These are phyloP conservation scores for Tiliacea citrago DNA, from an alignment of 2,888 invertebrate genomes.

Conservation along the genomic window DNA sequence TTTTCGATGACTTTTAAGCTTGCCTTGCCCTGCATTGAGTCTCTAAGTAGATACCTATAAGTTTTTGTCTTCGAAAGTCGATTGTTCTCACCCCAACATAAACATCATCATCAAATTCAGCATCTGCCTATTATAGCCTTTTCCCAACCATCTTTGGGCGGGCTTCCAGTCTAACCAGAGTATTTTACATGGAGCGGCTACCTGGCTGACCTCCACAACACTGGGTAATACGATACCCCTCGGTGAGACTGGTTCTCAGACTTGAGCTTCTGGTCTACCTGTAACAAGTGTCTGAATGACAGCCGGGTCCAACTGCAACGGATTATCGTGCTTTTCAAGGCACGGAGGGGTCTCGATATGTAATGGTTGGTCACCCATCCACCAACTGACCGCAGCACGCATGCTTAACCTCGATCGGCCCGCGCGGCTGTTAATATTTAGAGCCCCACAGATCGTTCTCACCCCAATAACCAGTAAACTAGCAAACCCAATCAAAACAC, in stretches of 20 bases:
- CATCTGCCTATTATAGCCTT: too few species aligned
- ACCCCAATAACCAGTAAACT: constrained; percentile 23
- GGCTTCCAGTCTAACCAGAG: too few species aligned
- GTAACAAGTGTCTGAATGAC: not conserved
- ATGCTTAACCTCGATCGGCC: not conserved
- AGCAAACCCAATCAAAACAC: constrained; percentile 43
- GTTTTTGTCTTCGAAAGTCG: too few species aligned
- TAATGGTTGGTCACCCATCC: not conserved
- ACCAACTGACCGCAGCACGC: not conserved
- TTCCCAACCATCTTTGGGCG: too few species aligned
- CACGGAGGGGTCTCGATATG: not conserved
- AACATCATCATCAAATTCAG: too few species aligned
- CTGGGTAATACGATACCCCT: too few species aligned
- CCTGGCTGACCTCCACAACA: too few species aligned
- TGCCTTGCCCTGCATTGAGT: too few species aligned
- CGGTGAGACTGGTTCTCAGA: not conserved
- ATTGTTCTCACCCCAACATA: too few species aligned
- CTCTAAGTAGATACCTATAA: too few species aligned
- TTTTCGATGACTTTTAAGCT: too few species aligned
- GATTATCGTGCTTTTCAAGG: not conserved
- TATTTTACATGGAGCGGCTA: too few species aligned
- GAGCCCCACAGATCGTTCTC: not conserved
- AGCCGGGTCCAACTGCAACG: not conserved
- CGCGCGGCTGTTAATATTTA: not conserved
- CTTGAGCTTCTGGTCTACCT: not conserved